A percentile compares a stretch with the other conserved stretches of the same genome.
Evolutionary conservation across 2,797 vertebrate species (phyloP).

Genomic region (Leptodactylus fallax): DNA sequence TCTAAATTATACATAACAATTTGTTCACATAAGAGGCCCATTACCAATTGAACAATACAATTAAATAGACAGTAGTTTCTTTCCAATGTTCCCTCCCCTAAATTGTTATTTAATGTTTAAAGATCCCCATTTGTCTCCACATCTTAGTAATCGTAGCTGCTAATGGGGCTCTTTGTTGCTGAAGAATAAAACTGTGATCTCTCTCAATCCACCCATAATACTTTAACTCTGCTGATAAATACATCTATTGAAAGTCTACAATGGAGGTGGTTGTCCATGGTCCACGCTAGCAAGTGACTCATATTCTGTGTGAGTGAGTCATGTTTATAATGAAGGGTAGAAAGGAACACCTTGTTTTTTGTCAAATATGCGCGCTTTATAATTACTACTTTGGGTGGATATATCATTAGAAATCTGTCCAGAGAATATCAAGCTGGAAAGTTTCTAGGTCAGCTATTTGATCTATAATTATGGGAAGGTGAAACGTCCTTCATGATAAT

Average conservation of each 20-base stretch:
- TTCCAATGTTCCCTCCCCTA: background rate
- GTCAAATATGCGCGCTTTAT: conserved; percentile 24
- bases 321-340: conserved; percentile 13
- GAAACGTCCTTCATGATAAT: background rate
- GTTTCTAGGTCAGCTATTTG: conserved; percentile 48
- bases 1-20: no score
- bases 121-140: background rate
- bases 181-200: background rate
- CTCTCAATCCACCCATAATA: conserved; percentile 10
- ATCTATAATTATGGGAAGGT: conserved; percentile 14
- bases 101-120: conserved; percentile 17
- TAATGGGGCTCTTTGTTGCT: background rate
- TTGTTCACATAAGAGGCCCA: no score
- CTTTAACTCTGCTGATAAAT: background rate
- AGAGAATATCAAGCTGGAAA: conserved; percentile 7
- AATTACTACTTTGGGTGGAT: conserved; percentile 46
- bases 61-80: background rate
- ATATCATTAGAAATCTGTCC: conserved; percentile 33
- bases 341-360: conserved; percentile 43
- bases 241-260: background rate
- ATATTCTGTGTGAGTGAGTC: conserved; percentile 6
- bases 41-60: background rate
- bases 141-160: background rate
- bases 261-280: background rate
- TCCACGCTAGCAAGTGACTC: background rate